phyloP scores from a whole-genome alignment of 2,888 invertebrate species.

The Pyrgus malvae region DNA sequence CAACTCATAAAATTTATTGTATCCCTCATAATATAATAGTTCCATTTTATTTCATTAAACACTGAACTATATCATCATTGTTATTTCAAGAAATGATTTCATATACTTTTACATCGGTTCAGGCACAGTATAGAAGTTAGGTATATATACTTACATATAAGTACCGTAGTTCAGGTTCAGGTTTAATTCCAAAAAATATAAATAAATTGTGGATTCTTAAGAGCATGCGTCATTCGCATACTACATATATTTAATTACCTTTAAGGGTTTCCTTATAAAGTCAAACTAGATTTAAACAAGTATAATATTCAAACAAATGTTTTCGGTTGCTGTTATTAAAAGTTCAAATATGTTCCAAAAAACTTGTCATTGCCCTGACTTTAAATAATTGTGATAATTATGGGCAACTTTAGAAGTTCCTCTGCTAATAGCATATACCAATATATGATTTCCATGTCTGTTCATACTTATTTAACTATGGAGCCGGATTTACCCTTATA shows the following conservation, averaged over 20 bases:
- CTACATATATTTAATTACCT: not conserved
- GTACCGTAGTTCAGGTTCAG: too few species aligned
- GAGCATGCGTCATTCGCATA: too few species aligned
- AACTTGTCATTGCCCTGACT: not conserved
- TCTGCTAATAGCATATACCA: not conserved
- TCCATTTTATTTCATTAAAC: too few species aligned
- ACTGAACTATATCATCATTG: too few species aligned
- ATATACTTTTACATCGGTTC: too few species aligned
- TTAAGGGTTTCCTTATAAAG: not conserved
- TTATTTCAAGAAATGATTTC: too few species aligned
- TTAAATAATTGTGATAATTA: not conserved
- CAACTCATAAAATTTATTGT: too few species aligned
- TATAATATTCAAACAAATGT: not conserved
- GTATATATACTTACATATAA: too few species aligned
- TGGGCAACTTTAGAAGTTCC: conserved; percentile 3
- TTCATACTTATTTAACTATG: not conserved
- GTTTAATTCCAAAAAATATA: too few species aligned
- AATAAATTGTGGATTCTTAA: too few species aligned
- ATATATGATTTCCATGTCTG: conserved; percentile 6
- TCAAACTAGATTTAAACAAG: not conserved
- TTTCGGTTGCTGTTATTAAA: not conserved
- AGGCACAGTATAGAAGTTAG: too few species aligned
- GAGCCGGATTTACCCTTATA: conserved; percentile 8
- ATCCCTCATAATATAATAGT: too few species aligned
- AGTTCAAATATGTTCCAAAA: not conserved